Base-by-base conservation (phyloP, 1,140 invertebrate genomes). In the Nephila pilipes region DNA sequence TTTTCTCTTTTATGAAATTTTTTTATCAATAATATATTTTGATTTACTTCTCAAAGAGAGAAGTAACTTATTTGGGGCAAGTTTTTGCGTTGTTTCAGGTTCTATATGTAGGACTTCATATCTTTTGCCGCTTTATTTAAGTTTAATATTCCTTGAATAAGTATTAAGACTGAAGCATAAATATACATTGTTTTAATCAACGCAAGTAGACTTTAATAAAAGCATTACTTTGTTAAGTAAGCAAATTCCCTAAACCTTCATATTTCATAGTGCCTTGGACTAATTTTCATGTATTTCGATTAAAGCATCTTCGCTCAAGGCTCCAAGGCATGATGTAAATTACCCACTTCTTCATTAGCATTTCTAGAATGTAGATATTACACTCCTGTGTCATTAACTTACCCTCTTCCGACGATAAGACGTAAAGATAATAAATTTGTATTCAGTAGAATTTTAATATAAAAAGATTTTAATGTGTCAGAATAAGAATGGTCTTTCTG, bases 241-340 rank as follows among this genome's bases (percentile, higher is more conserved):
- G 18, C 29, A 32, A 75, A 75, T 75, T 75, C 69, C 29, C 69
- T 75, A 36, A 75, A 75, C 69, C 69, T 75, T 36, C 69, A 75
- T 75, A 32, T 32, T 75, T 75, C 25, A 75, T 75, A 75, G 32
- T 36, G 18, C 69, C 29, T 75, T 32, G 25, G 29, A 32, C 69
- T 75, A 75, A 75, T 75, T 75, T 75, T 75, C 69, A 75, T 75
- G 69, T 75, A 18, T 75, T 75, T 75, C 69, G 25, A 75, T 75
- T 75, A 75, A 32, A 75, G 16, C 69, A 5, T 20, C 25, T 16
- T 75, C 63, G 25, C 63, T n/a, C n/a, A 2, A 25, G 25, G 63
- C 63, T 25, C 8, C 14, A n/a, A 29, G 65, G 25, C 29, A 32
- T 75, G 18, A 75, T 75, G 69, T 75, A 36, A 29, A 75, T 32